phyloP scores from a whole-genome alignment of 2,113 vertebrate genomes.

The Phrynosoma blainvillii region DNA sequence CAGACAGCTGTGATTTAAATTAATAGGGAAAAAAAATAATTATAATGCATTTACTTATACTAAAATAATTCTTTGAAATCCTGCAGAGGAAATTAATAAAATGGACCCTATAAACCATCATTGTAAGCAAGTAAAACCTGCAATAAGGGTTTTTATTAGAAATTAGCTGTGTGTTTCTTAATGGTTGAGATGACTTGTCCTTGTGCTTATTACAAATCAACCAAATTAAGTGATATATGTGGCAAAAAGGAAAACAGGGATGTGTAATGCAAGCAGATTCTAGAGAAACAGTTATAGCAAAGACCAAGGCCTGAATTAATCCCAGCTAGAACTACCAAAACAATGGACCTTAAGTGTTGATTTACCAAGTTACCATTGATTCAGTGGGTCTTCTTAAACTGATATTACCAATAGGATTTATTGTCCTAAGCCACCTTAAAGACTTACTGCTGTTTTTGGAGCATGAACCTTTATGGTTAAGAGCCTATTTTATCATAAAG shows the following conservation, averaged over 20 bases:
- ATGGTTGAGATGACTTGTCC: background rate
- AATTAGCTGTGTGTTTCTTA: background rate
- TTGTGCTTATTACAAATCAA: background rate
- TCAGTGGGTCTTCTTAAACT: no score
- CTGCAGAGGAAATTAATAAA: background rate
- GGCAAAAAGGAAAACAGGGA: background rate
- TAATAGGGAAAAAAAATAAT: slow-evolving; percentile 17
- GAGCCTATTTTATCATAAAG: background rate
- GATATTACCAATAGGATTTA: no score
- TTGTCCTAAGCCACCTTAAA: background rate
- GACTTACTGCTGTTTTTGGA: background rate
- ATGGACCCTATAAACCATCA: background rate
- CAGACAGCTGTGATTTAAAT: slow-evolving; percentile 73
- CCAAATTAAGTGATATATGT: background rate
- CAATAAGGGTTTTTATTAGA: background rate
- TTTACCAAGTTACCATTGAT: no score
- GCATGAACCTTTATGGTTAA: background rate
- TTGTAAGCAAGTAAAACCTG: background rate
- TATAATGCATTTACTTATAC: background rate
- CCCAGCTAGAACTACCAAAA: no score
- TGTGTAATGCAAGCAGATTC: background rate
- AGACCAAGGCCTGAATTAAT: background rate
- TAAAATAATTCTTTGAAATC: background rate
- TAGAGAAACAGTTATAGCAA: background rate
- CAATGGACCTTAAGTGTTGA: no score